Evolutionary conservation across 2,888 invertebrate genomes (phyloP).

Genomic region (Dicyrtoma fusca): DNA sequence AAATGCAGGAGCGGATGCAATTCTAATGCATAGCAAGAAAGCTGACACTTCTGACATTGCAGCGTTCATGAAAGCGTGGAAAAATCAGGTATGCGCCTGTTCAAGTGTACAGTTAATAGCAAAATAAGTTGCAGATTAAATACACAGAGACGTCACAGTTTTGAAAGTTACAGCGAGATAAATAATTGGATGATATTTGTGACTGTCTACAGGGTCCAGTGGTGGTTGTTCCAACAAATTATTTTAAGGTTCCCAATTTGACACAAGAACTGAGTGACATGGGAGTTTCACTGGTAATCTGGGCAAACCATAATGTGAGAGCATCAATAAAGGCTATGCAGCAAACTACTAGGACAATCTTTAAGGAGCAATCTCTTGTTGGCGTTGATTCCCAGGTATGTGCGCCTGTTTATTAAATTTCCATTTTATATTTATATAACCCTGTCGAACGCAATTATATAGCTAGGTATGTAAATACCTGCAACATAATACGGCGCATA

Average conservation of each 20-base stretch:
- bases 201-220: conserved; percentile 59
- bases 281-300: conserved; percentile 61
- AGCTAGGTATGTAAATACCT: too few relatives aligned
- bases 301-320: conserved; percentile 62
- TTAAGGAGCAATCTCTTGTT: conserved; percentile 59
- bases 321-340: conserved; percentile 61
- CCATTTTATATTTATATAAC: conserved; percentile 7
- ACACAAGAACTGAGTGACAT: conserved; percentile 59
- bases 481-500: too few relatives aligned
- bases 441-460: background rate
- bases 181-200: background rate
- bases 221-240: conserved; percentile 62
- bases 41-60: conserved; percentile 61
- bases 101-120: background rate
- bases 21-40: conserved; percentile 62
- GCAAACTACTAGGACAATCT: conserved; percentile 58
- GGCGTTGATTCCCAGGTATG: conserved; percentile 59
- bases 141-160: background rate
- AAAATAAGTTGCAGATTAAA: background rate
- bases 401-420: conserved; percentile 1
- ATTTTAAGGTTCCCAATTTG: conserved; percentile 59
- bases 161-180: background rate
- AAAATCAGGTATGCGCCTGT: conserved; percentile 59
- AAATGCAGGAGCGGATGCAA: conserved; percentile 61
- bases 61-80: conserved; percentile 61